Evolutionary conservation across 1,140 invertebrate species (phyloP).

Genomic region (Lepeophtheirus salmonis): DNA sequence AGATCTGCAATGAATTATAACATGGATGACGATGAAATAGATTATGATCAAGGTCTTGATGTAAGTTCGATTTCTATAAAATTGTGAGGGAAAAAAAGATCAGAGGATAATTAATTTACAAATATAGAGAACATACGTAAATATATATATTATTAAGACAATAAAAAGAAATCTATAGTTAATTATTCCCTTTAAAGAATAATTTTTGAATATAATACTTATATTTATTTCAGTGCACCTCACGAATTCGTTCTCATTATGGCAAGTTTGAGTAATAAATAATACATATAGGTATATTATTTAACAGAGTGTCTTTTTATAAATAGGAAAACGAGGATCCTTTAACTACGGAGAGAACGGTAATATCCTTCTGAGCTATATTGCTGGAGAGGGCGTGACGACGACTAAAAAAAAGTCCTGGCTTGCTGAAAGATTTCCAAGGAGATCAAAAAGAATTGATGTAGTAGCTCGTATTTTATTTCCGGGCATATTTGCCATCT

Average conservation of each 20-base stretch:
- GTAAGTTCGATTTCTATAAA: slow-evolving; percentile 1
- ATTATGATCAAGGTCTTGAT: slow-evolving; percentile 9
- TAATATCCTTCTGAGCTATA: not conserved
- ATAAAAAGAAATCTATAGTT: too few species aligned
- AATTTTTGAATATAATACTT: not conserved
- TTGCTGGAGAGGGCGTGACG: not conserved
- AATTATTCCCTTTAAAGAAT: too few species aligned
- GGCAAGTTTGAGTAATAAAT: too few species aligned
- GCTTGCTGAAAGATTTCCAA: slow-evolving; percentile 25
- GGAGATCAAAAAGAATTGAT: slow-evolving; percentile 30
- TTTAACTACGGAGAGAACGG: not conserved
- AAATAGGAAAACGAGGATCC: not conserved
- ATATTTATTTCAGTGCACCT: not conserved
- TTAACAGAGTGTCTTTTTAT: too few species aligned
- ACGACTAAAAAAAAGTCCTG: slow-evolving; percentile 10
- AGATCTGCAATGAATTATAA: slow-evolving; percentile 30
- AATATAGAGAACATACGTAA: not conserved
- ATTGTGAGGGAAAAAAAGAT: not conserved
- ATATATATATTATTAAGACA: not conserved
- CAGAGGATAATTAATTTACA: not conserved
- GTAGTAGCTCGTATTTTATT: slow-evolving; percentile 31
- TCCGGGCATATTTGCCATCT: slow-evolving; percentile 30
- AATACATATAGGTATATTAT: too few species aligned
- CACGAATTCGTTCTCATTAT: not conserved
- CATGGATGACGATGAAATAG: slow-evolving; percentile 17